phyloP scores from a whole-genome alignment of 2,888 invertebrate species.

The Eupithecia exiguata region DNA sequence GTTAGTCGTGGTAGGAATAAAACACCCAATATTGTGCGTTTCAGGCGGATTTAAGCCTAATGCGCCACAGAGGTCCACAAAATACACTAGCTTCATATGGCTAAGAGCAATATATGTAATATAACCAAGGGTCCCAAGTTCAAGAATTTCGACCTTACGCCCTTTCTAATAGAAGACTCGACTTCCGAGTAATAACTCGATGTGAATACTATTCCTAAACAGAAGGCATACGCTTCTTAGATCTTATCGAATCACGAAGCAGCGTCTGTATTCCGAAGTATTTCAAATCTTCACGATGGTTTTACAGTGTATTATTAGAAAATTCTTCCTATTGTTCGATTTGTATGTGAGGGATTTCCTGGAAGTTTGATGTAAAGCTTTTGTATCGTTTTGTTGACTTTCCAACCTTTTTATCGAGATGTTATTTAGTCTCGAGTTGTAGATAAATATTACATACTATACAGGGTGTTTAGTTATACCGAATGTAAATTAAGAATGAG shows the following conservation, averaged over 20 bases:
- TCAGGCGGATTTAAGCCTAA: too few species aligned
- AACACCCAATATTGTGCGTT: too few species aligned
- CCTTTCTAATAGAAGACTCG: conserved; percentile 7
- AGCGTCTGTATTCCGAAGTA: conserved; percentile 39
- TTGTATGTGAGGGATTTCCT: conserved; percentile 23
- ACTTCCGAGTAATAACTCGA: conserved; percentile 30
- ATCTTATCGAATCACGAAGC: conserved; percentile 45
- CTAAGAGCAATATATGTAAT: not conserved
- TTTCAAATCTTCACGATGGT: conserved; percentile 35
- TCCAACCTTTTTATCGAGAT: not conserved
- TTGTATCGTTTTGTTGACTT: not conserved
- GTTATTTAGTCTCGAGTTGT: not conserved
- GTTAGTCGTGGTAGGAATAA: too few species aligned
- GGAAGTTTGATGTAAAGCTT: not conserved
- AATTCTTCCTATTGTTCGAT: conserved; percentile 26
- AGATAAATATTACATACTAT: not conserved
- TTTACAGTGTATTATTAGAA: conserved; percentile 26
- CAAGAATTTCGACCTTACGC: not conserved
- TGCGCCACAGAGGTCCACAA: not conserved
- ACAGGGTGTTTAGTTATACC: too few species aligned
- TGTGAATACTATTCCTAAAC: conserved; percentile 40
- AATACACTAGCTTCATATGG: not conserved
- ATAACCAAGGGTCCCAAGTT: not conserved
- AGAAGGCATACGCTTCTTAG: conserved; percentile 41
- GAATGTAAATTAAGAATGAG: too few species aligned